phyloP scores from a whole-genome alignment of 2,797 vertebrate species.

The Pseudocheirus occidentalis region DNA sequence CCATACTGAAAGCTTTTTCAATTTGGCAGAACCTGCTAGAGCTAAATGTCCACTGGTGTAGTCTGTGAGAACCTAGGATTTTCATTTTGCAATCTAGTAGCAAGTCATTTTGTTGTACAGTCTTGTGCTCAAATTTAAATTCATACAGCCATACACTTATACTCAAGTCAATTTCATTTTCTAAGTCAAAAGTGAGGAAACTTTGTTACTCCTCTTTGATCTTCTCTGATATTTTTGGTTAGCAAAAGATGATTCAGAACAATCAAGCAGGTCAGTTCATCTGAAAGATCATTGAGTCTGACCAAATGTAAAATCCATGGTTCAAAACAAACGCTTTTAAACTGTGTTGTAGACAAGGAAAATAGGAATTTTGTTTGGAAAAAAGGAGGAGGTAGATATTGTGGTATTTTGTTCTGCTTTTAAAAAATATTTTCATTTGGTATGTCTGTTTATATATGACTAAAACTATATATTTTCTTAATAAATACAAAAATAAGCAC shows the following conservation, averaged over 20 bases:
- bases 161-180: not conserved
- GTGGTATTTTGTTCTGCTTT: not conserved
- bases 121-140: not conserved
- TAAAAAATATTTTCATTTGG: not conserved
- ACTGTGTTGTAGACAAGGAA: not conserved
- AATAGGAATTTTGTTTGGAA: not conserved
- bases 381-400: not conserved
- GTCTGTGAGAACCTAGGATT: not conserved
- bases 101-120: not conserved
- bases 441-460: not conserved
- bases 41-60: not conserved
- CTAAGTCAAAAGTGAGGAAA: not conserved
- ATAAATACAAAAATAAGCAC: not conserved
- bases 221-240: not conserved
- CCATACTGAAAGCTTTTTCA: not conserved
- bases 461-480: not conserved
- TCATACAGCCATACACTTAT: not conserved
- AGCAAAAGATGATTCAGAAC: not conserved
- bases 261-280: not conserved
- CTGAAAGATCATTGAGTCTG: not conserved
- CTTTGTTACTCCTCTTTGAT: not conserved
- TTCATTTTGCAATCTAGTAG: not conserved
- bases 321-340: not conserved
- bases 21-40: not conserved
- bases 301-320: not conserved